Percentiles rank a stretch among this genome's conserved stretches.
phyloP scores from a whole-genome alignment of 2,113 vertebrate species.

The Strix uralensis region DNA sequence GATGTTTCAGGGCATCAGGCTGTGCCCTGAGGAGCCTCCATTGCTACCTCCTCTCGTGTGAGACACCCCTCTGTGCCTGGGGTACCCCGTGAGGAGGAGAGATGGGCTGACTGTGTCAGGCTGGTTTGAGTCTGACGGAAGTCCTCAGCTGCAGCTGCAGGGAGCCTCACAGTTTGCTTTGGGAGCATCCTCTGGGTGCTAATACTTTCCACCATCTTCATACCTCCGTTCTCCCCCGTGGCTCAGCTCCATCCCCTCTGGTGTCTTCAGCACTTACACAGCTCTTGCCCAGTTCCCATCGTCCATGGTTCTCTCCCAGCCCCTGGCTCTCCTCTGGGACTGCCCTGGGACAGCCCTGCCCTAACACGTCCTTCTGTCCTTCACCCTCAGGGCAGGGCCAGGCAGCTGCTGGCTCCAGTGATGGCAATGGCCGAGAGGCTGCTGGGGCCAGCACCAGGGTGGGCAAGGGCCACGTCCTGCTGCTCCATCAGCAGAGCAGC shows the following conservation, averaged over 20 bases:
- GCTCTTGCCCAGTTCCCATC: not conserved
- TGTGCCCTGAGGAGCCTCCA: not conserved
- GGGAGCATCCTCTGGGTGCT: not conserved
- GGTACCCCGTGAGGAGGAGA: not conserved
- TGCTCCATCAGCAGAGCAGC: conserved; percentile 21
- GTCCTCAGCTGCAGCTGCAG: fast-evolving
- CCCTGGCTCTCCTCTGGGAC: not conserved
- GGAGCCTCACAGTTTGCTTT: not conserved
- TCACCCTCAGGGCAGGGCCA: not conserved
- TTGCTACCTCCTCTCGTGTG: not conserved
- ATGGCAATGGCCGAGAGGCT: not conserved
- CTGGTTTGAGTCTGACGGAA: not conserved
- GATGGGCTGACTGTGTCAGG: not conserved
- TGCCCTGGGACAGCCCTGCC: not conserved
- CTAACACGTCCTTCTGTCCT: fast-evolving
- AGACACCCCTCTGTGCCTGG: fast-evolving
- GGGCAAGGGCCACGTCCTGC: not conserved
- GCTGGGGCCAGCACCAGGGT: not conserved
- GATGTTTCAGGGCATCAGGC: not conserved
- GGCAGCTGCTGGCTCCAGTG: not conserved
- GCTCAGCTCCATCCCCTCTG: fast-evolving
- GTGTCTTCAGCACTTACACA: not conserved
- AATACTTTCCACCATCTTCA: not conserved
- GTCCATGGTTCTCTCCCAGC: fast-evolving
- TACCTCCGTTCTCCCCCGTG: fast-evolving